These are phyloP conservation scores for Euura saliciscinereae DNA, from an alignment of 1,140 invertebrate species.

Conservation along the genomic window DNA sequence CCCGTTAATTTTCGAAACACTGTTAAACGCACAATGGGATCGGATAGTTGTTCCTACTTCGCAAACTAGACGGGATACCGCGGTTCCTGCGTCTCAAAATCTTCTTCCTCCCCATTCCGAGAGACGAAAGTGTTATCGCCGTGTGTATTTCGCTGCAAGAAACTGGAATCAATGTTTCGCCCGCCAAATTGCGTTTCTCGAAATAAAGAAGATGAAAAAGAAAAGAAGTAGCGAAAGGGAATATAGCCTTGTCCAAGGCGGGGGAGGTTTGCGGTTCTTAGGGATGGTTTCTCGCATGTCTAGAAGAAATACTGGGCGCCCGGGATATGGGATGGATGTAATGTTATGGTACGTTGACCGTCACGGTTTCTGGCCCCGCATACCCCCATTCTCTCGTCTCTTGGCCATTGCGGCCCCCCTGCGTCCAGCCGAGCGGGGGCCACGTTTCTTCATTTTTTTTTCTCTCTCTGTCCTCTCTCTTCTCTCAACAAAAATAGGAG, in stretches of 20 bases:
- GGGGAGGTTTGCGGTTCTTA: neutral
- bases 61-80: neutral
- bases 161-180: neutral
- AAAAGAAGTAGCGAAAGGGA: neutral
- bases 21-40: no score
- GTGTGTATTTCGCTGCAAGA: neutral
- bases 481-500: no score
- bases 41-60: no score
- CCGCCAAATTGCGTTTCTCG: neutral
- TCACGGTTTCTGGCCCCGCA: constrained; percentile 39
- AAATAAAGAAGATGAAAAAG: neutral
- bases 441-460: no score
- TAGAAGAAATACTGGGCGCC: constrained; percentile 41
- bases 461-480: no score
- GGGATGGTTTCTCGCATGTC: constrained; percentile 32
- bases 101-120: neutral
- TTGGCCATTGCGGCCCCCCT: constrained; percentile 22
- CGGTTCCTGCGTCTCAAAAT: neutral
- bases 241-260: neutral
- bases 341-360: constrained; percentile 54
- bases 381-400: constrained; percentile 24
- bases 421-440: neutral
- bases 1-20: no score
- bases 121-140: neutral
- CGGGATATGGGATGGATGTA: constrained; percentile 42